These are phyloP conservation scores for Staurois parvus DNA, from an alignment of 2,797 vertebrate genomes.

Conservation along the genomic window DNA sequence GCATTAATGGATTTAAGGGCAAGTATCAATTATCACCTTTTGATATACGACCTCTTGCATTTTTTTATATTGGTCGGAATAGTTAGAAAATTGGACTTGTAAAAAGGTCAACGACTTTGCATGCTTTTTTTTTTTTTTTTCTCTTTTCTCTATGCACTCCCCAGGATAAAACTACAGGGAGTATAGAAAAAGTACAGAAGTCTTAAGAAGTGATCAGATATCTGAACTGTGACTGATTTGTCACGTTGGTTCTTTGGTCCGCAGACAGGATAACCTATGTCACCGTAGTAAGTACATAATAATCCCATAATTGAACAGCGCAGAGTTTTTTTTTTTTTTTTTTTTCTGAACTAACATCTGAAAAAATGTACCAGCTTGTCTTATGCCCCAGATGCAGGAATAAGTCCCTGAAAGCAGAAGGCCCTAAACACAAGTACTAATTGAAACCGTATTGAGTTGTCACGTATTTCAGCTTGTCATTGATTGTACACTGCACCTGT, in stretches of 20 bases:
- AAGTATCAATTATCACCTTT: constrained; percentile 61
- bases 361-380: not conserved
- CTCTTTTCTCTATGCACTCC: not conserved
- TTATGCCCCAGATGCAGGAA: no score
- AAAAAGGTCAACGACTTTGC: constrained; percentile 36
- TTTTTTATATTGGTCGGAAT: constrained; percentile 38
- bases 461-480: no score
- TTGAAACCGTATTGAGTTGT: no score
- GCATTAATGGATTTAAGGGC: constrained; percentile 56
- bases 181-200: not conserved
- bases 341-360: no score
- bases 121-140: constrained; percentile 7
- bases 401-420: no score
- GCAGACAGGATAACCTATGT: not conserved
- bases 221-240: constrained; percentile 3
- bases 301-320: no score
- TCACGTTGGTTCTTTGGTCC: not conserved
- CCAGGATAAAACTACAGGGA: not conserved
- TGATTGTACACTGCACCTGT: no score
- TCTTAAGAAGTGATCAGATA: not conserved
- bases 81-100: constrained; percentile 32
- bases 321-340: no score
- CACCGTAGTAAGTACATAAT: no score
- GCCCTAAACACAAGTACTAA: no score
- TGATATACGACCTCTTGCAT: constrained; percentile 50